phyloP scores from a whole-genome alignment of 2,888 invertebrate genomes.

The Lasioglossum villosulum region DNA sequence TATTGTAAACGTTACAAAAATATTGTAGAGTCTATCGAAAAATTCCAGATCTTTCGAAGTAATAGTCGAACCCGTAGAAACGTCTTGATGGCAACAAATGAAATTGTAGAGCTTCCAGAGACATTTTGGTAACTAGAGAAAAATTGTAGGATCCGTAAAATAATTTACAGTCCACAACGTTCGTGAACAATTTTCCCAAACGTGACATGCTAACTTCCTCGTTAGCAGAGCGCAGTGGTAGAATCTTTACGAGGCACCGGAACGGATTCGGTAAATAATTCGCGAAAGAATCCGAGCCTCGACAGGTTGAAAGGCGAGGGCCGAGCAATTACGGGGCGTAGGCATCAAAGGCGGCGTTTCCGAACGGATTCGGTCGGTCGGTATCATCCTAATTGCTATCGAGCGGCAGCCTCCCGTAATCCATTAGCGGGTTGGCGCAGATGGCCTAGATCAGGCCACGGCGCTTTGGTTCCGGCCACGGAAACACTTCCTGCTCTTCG shows the following conservation, averaged over 20 bases:
- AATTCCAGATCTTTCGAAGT: no score
- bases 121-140: no score
- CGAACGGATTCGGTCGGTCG: neutral
- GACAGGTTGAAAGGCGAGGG: neutral
- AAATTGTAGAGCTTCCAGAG: no score
- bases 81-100: no score
- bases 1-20: no score
- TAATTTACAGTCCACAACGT: no score
- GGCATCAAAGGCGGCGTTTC: conserved; percentile 25
- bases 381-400: conserved; percentile 61
- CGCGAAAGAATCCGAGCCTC: neutral
- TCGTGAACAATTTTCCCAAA: no score
- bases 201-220: neutral
- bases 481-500: conserved; percentile 25
- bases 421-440: conserved; percentile 51
- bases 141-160: no score
- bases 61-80: no score
- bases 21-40: no score
- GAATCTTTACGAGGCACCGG: neutral
- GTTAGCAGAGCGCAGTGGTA: neutral
- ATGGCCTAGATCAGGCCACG: conserved; percentile 49
- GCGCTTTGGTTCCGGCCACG: conserved; percentile 8
- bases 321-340: conserved; percentile 21
- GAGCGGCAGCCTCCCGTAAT: conserved; percentile 46
- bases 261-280: neutral